These are phyloP conservation scores for Tychaedon coryphoeus DNA, from an alignment of 2,113 vertebrate species.

Conservation along the genomic window DNA sequence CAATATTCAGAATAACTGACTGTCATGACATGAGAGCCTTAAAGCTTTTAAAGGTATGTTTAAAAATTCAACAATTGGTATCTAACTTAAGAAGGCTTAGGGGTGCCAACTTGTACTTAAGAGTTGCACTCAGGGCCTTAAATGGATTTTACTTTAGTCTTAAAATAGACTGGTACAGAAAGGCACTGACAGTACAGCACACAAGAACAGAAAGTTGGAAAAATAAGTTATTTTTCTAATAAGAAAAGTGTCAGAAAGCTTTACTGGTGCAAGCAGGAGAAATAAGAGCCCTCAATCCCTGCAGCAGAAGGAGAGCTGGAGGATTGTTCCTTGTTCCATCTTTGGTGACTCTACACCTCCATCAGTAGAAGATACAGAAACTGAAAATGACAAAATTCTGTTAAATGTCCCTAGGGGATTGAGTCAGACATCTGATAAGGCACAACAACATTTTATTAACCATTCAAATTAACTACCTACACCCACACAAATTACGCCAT, in stretches of 20 bases:
- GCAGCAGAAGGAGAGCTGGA: background rate
- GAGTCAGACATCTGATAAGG: background rate
- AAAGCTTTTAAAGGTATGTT: background rate
- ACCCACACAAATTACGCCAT: background rate
- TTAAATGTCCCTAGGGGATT: background rate
- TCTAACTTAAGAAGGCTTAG: background rate
- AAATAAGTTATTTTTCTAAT: background rate
- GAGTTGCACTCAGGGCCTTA: background rate
- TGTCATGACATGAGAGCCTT: background rate
- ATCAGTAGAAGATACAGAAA: background rate
- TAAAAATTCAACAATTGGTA: background rate
- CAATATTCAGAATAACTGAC: background rate
- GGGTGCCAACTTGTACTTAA: background rate
- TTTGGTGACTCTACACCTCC: background rate
- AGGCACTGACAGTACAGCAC: background rate
- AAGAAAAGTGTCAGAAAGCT: background rate
- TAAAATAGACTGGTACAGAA: background rate
- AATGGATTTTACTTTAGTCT: background rate
- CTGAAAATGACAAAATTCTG: background rate
- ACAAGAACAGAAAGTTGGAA: background rate
- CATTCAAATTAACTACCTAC: background rate
- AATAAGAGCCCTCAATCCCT: background rate
- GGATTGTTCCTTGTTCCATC: background rate
- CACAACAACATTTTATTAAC: background rate
- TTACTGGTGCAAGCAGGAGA: background rate